Evolutionary conservation across 2,888 invertebrate species (phyloP).

Genomic region (Danaus chrysippus): DNA sequence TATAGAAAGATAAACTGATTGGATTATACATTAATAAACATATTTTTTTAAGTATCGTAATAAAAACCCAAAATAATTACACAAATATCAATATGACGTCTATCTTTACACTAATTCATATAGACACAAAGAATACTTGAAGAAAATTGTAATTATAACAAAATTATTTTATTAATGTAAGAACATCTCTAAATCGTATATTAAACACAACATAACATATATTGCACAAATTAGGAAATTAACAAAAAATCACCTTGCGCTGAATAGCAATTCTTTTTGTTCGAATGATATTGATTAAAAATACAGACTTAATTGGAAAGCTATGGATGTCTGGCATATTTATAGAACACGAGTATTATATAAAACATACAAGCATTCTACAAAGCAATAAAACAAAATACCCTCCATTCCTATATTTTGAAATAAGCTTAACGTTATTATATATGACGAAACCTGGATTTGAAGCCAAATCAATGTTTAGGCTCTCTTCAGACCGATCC

Average conservation of each 20-base stretch:
- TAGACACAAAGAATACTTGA: too few species aligned
- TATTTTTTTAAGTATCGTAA: too few species aligned
- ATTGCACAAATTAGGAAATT: not conserved
- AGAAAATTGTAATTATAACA: too few species aligned
- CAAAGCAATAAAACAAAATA: conserved; percentile 21
- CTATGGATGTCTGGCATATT: not conserved
- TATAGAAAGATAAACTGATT: too few species aligned
- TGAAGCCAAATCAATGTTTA: conserved; percentile 33
- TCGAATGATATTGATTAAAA: not conserved
- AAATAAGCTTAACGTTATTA: conserved; percentile 32
- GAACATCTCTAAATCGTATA: not conserved
- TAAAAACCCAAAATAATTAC: too few species aligned
- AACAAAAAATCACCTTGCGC: not conserved
- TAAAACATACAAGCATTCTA: conserved; percentile 5
- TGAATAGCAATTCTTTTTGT: not conserved
- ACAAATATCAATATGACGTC: too few species aligned
- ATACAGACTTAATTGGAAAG: not conserved
- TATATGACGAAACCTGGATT: conserved; percentile 41
- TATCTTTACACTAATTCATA: too few species aligned
- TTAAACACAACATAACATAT: not conserved
- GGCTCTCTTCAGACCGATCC: conserved; percentile 12
- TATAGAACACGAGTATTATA: conserved; percentile 6
- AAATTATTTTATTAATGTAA: too few species aligned
- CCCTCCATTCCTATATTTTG: conserved; percentile 38
- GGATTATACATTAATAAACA: too few species aligned